Conservation (phyloP, 2,113 vertebrate species). For the Ranitomeya variabilis region DNA sequence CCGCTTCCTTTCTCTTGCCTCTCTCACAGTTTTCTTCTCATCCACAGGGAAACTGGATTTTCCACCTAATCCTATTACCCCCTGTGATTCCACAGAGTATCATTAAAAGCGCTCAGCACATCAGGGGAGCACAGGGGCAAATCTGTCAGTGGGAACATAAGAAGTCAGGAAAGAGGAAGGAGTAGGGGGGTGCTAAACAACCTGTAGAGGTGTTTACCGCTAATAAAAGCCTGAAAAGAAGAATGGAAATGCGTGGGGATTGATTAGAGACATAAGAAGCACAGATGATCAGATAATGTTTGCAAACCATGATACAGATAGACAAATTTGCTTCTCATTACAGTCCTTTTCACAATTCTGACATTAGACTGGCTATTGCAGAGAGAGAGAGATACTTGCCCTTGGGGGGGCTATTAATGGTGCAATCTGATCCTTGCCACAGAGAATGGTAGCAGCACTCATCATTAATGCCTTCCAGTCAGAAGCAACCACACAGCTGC, state of each 20-base stretch:
- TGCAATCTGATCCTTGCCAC: slow-evolving; percentile 23
- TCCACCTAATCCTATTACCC: slow-evolving; percentile 58
- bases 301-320: not conserved
- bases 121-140: slow-evolving; percentile 38
- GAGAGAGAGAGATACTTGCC: slow-evolving; percentile 1
- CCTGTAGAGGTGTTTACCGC: not conserved
- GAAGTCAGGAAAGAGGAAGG: not conserved
- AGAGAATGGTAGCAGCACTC: slow-evolving; percentile 28
- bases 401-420: slow-evolving; percentile 43
- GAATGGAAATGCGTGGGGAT: slow-evolving; percentile 25
- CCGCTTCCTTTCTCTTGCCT: not conserved
- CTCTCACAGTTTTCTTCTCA: slow-evolving; percentile 32
- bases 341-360: slow-evolving; percentile 3
- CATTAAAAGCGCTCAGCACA: slow-evolving; percentile 49
- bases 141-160: slow-evolving; percentile 48
- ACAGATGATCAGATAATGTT: not conserved
- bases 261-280: slow-evolving; percentile 3
- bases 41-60: slow-evolving; percentile 57
- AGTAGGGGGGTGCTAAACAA: slow-evolving; percentile 16
- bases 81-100: slow-evolving; percentile 56
- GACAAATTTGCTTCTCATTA: slow-evolving; percentile 33
- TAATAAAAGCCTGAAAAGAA: not conserved
- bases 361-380: slow-evolving; percentile 24
- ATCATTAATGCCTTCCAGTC: slow-evolving; percentile 36
- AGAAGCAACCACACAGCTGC: slow-evolving; percentile 45